These are phyloP conservation scores for Chondrilla cf. caribensis DNA, from an alignment of 37 sponge, comb jelly and placozoan genomes.

Conservation along the genomic window DNA sequence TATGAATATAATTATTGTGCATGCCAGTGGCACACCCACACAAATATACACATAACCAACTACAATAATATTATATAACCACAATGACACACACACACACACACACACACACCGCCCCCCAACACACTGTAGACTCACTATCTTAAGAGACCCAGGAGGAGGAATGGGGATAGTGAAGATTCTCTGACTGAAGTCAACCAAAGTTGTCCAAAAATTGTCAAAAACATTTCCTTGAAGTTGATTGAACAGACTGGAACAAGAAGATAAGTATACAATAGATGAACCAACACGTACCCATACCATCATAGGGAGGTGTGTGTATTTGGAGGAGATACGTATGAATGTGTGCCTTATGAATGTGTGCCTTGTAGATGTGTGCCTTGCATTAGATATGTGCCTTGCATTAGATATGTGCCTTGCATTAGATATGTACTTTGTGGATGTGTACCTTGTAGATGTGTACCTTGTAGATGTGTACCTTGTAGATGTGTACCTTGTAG, in stretches of 20 bases:
- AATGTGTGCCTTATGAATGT: no score
- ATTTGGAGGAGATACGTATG: background rate
- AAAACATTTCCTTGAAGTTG: background rate
- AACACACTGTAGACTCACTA: constrained; percentile 25
- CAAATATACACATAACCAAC: background rate
- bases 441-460: no score
- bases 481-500: no score
- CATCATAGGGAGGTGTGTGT: no score
- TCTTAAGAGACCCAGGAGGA: constrained; percentile 43
- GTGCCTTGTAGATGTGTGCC: no score
- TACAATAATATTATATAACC: background rate
- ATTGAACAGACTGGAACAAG: background rate
- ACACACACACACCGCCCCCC: background rate
- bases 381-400: no score
- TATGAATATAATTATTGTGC: no score
- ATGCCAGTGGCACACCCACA: background rate
- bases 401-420: no score
- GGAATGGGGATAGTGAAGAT: constrained; percentile 57
- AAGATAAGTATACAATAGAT: no score
- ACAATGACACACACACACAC: background rate
- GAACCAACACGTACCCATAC: no score
- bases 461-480: no score
- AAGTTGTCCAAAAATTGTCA: constrained; percentile 37
- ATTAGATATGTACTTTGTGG: no score
- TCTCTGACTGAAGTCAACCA: constrained; percentile 33